Percentiles rank a stretch among this genome's conserved stretches.
These are phyloP conservation scores for Coptodon bakossiorum DNA, from an alignment of 2,113 vertebrate genomes.

Conservation along the genomic window DNA sequence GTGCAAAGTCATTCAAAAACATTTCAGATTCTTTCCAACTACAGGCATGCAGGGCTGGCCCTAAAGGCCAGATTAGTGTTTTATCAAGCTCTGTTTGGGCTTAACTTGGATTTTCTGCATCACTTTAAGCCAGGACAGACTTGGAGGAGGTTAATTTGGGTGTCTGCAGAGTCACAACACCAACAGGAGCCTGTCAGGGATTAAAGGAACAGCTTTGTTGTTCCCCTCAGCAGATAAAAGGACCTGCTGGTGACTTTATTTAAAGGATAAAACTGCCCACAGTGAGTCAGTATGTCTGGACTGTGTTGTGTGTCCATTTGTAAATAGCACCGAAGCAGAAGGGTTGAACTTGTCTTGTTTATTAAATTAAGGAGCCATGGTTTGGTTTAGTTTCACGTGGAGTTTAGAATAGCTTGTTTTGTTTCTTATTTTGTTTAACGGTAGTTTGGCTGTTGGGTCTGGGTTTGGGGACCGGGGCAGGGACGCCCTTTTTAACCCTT, in stretches of 20 bases:
- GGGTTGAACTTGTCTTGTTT: accelerated
- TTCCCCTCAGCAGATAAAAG: not conserved
- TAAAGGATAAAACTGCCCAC: not conserved
- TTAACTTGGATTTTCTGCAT: not conserved
- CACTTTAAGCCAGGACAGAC: not conserved
- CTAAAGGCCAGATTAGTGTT: not conserved
- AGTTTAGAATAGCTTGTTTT: not conserved
- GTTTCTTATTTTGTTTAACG: not conserved
- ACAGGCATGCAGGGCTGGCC: not conserved
- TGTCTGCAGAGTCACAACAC: not conserved
- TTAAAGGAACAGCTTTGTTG: not conserved
- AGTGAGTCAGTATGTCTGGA: not conserved
- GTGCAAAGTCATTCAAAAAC: not conserved
- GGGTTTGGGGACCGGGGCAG: too few relatives aligned
- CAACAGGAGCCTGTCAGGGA: not conserved
- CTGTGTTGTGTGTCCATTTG: not conserved
- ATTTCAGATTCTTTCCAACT: not conserved
- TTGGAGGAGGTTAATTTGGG: not conserved
- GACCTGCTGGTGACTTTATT: not conserved
- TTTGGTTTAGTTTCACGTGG: not conserved
- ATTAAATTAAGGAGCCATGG: not conserved
- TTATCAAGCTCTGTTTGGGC: not conserved
- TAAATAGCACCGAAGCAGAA: not conserved
- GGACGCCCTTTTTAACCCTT: too few relatives aligned
- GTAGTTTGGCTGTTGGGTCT: not conserved